Evolutionary conservation across 30 jellyfish, hydroid and myxozoan genomes (phyloP).

Genomic region (Chrysaora quinquecirrha): DNA sequence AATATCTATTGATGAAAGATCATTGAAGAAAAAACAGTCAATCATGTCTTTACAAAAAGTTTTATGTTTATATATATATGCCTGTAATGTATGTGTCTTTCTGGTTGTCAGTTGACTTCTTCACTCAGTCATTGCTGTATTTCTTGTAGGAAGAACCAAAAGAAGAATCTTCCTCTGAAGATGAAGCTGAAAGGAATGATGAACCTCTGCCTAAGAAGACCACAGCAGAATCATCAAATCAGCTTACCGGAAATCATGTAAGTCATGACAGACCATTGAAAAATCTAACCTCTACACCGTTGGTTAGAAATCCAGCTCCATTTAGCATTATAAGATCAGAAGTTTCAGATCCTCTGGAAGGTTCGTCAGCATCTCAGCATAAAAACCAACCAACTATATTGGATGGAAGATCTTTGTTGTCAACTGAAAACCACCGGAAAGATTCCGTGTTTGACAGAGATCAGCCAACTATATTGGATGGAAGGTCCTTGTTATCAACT

Average conservation of each 20-base stretch:
- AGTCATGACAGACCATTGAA: not conserved
- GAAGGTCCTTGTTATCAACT: not conserved
- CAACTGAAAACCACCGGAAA: too few species aligned
- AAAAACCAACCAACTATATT: not conserved
- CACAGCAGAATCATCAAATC: not conserved
- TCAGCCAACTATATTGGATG: not conserved
- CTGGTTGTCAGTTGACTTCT: too few species aligned
- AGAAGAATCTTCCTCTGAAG: slow-evolving; percentile 12
- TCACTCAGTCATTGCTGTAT: not conserved
- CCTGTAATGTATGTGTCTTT: too few species aligned
- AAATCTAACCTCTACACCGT: slow-evolving; percentile 62
- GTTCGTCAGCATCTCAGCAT: slow-evolving; percentile 1
- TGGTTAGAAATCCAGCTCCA: slow-evolving; percentile 43
- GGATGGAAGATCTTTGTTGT: slow-evolving; percentile 6
- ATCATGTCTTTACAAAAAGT: too few species aligned
- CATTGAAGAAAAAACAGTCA: too few species aligned
- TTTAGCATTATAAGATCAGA: slow-evolving; percentile 54
- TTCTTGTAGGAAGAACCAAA: not conserved
- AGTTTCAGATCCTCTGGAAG: slow-evolving; percentile 49
- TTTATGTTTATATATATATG: too few species aligned
- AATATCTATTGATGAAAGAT: too few species aligned
- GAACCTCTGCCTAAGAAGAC: not conserved
- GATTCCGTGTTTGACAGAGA: too few species aligned
- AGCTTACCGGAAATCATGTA: slow-evolving; percentile 16
- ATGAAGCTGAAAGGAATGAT: slow-evolving; percentile 43